Evolutionary conservation across 2,797 vertebrate genomes (phyloP).

Genomic region (Danio albolineatus): DNA sequence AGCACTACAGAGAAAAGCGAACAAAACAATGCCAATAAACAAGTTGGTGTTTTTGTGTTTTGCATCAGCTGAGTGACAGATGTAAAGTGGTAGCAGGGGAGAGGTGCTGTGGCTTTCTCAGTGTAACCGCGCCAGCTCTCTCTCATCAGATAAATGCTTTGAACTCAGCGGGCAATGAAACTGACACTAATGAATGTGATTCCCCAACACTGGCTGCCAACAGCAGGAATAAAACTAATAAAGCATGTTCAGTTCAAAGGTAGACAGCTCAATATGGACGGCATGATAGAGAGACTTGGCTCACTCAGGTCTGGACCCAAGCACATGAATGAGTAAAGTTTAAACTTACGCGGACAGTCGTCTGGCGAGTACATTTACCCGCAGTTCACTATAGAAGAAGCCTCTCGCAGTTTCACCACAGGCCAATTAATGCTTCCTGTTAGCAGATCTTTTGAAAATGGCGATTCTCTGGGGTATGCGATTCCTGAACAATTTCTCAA

Average conservation of each 20-base stretch:
- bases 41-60: constrained; percentile 67
- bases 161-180: constrained; percentile 71
- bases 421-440: constrained; percentile 32
- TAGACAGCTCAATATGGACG: constrained; percentile 61
- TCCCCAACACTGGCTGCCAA: constrained; percentile 70
- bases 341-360: constrained; percentile 32
- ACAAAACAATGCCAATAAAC: constrained; percentile 68
- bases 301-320: constrained; percentile 47
- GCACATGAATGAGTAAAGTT: constrained; percentile 51
- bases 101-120: constrained; percentile 67
- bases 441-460: constrained; percentile 16
- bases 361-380: not conserved
- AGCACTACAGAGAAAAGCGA: constrained; percentile 60
- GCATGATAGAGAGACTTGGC: constrained; percentile 61
- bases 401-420: not conserved
- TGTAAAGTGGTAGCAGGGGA: constrained; percentile 66
- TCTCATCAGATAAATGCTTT: constrained; percentile 68
- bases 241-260: constrained; percentile 61
- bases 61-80: constrained; percentile 69
- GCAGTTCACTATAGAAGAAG: not conserved
- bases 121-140: constrained; percentile 65
- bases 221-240: constrained; percentile 71
- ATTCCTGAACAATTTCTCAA: constrained; percentile 34
- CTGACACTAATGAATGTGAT: constrained; percentile 77
- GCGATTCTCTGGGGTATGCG: constrained; percentile 16